Conservation (phyloP, 2,888 invertebrate species). For the Melinaea menophilus region DNA sequence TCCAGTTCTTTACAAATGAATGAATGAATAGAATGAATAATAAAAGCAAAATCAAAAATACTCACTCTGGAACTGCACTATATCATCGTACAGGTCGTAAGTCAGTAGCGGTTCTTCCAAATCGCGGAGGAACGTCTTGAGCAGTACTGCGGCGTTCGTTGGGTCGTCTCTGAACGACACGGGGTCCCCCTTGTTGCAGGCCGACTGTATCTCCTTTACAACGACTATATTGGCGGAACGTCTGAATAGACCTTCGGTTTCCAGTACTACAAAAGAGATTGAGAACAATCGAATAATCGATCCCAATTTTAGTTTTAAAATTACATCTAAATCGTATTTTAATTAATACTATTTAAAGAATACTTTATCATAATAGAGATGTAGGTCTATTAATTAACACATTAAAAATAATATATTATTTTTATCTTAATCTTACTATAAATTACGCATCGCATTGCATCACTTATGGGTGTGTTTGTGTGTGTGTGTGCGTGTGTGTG, state of each 20-base stretch:
- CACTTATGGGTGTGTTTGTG: too few relatives aligned
- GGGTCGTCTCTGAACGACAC: conserved; percentile 88
- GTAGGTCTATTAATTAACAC: neutral
- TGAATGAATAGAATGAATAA: neutral
- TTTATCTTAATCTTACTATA: neutral
- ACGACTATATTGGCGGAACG: conserved; percentile 91
- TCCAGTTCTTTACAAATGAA: neutral
- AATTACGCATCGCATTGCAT: neutral
- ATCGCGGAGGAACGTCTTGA: conserved; percentile 96
- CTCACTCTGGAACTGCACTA: conserved; percentile 92
- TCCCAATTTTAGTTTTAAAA: too few relatives aligned
- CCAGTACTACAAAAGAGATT: conserved; percentile 80
- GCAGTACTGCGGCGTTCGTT: conserved; percentile 94
- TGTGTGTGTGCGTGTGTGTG: too few relatives aligned
- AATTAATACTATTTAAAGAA: too few relatives aligned
- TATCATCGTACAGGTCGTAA: conserved; percentile 94
- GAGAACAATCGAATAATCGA: neutral
- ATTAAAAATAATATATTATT: neutral
- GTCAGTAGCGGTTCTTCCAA: conserved; percentile 95
- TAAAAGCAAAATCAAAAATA: conserved; percentile 22
- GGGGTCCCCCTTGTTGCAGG: conserved; percentile 91
- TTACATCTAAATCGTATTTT: too few relatives aligned
- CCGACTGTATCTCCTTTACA: conserved; percentile 89
- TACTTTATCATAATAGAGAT: too few relatives aligned
- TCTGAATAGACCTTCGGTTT: conserved; percentile 97